A percentile compares a stretch with the other conserved stretches of the same genome.
Conservation (phyloP, 2,888 invertebrate genomes). For the Podabrus alpinus region DNA sequence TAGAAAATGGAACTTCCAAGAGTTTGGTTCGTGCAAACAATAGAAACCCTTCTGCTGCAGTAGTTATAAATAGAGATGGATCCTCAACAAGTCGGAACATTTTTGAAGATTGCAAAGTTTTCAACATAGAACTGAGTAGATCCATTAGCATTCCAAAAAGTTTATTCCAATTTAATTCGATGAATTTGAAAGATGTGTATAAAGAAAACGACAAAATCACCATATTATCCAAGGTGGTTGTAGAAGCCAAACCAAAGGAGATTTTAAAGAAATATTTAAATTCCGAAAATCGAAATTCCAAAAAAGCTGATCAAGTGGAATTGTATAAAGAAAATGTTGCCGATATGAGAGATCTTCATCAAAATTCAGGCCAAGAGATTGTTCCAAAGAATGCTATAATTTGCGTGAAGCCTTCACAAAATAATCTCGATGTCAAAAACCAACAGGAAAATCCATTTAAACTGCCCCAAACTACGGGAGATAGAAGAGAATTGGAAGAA, state of each 20-base stretch:
- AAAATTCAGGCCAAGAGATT: neutral
- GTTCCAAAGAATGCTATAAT: neutral
- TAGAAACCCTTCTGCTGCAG: no score
- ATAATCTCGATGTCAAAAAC: neutral
- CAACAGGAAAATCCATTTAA: neutral
- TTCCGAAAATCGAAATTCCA: neutral
- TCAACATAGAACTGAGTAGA: neutral
- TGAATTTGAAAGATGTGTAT: neutral
- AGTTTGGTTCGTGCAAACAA: neutral
- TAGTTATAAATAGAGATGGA: neutral
- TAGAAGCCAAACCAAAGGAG: neutral
- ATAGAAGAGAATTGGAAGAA: neutral
- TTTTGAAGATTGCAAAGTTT: neutral
- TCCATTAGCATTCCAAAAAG: neutral
- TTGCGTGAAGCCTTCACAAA: neutral
- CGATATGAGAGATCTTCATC: neutral
- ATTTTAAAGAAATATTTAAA: neutral
- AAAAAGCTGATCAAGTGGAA: neutral
- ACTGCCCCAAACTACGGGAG: neutral
- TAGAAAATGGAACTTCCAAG: neutral
- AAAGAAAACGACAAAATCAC: neutral
- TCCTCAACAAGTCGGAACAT: neutral
- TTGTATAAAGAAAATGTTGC: neutral
- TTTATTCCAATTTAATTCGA: neutral
- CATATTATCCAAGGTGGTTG: neutral